Evolutionary conservation across 2,113 vertebrate genomes (phyloP), one percentile per base, ranked within the genome.

Genomic region (Apodemus sylvaticus): DNA sequence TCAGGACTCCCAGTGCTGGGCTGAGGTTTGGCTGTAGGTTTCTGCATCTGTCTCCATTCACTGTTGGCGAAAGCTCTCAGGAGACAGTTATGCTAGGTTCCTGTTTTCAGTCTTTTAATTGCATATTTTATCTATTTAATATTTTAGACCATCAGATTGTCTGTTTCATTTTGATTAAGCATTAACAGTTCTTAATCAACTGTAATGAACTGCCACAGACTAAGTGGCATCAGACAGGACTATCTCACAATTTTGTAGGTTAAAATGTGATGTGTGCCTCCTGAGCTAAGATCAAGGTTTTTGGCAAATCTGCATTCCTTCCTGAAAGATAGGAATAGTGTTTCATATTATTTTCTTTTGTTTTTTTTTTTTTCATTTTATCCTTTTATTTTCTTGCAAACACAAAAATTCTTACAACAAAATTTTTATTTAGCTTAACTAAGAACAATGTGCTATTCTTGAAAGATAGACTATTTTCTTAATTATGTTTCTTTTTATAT

Each of bases 311-410:
- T 64, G 26, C 34, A 31, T 68, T 88, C 26, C 31, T 94, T 91
- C 79, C 20, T n/a, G 39, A 17, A 76, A n/a, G 24, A 14, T 7
- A 17, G 73, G 14, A 5, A 22, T 16, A 66, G 7, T 62, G 2
- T 90, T 74, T 36, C 3, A n/a, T n/a, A n/a, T n/a, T n/a, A n/a
- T n/a, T n/a, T 83, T 66, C 48, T 86, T n/a, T n/a, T n/a, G n/a
- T n/a, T n/a, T n/a, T n/a, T n/a, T n/a, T n/a, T n/a, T n/a, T n/a
- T n/a, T n/a, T n/a, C n/a, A n/a, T n/a, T n/a, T n/a, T n/a, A n/a
- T n/a, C n/a, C n/a, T n/a, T 92, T 74, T 93, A 73, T 94, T 94
- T 77, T 94, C 68, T 73, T 90, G n/a, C 31, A 92, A 94, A 94
- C 73, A 77, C 7, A 81, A 95, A 92, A 97, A 81, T 53, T 92